phyloP scores from a whole-genome alignment of 2,797 vertebrate genomes.

The Sus cebifrons region DNA sequence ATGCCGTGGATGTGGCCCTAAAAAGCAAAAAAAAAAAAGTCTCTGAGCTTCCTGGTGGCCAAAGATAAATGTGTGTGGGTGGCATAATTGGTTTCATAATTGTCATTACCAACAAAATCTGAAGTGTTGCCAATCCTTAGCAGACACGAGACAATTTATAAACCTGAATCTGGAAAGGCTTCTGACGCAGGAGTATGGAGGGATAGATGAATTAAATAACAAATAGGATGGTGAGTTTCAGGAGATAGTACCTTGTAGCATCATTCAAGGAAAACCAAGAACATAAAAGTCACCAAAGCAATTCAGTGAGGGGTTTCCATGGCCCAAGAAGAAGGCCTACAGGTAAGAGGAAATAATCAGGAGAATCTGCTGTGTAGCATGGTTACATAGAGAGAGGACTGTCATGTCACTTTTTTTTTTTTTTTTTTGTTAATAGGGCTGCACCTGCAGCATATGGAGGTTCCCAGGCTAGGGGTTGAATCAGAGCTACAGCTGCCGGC shows the following conservation, averaged over 20 bases:
- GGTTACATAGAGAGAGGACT: slow-evolving; percentile 55
- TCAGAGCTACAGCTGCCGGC: no score
- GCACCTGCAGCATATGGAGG: no score
- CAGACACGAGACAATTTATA: background rate
- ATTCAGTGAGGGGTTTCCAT: background rate
- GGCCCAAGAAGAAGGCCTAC: slow-evolving; percentile 43
- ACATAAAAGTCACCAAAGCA: background rate
- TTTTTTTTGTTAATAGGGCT: slow-evolving; percentile 45
- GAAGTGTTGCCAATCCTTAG: background rate
- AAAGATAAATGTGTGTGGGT: background rate
- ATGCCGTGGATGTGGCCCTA: no score
- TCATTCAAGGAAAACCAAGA: background rate
- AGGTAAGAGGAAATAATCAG: slow-evolving; percentile 30
- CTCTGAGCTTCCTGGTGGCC: slow-evolving; percentile 40
- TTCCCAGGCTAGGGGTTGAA: no score
- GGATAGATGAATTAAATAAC: background rate
- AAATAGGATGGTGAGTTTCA: background rate
- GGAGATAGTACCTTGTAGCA: background rate
- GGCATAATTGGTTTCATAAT: background rate
- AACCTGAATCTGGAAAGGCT: background rate
- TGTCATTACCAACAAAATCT: background rate
- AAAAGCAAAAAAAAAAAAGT: no score
- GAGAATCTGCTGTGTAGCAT: slow-evolving; percentile 39
- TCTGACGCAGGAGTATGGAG: background rate
- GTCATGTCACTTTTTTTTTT: slow-evolving; percentile 45